Base-by-base conservation (phyloP, 2,797 vertebrate genomes). In the Chelonia mydas region DNA sequence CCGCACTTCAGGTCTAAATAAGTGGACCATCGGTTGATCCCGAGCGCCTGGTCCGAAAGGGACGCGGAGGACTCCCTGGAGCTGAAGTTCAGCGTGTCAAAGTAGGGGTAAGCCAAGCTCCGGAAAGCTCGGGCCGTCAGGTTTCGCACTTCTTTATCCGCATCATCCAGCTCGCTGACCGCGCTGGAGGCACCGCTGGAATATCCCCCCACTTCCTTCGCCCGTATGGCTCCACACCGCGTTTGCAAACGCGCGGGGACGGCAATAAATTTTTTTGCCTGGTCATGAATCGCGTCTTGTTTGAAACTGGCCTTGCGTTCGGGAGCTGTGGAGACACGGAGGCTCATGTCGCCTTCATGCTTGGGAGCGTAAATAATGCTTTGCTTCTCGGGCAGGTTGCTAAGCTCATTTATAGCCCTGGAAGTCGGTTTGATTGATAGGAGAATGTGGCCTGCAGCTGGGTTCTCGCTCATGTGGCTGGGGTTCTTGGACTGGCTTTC, bases 131-230 rank as follows among this genome's bases (percentile, higher is more conserved):
- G 98, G 82, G 99, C 98, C 10, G 99, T 99, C 96, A 99, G 98
- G 98, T 98, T 99, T 83, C 99, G 98, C 97, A 99, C 99, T 97
- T 99, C 99, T 91, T 99, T 99, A 98, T 99, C 99, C 0, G 99
- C 99, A 88, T 99, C 99, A 84, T 99, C 99, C 97, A 99, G 98
- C 94, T 99, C 99, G 57, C 99, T 99, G 84, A 99, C 98, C 11
- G 99, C 99, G 90, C 99, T 99, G 96, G 99, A 99, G 81, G 99
- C 99, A 4, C 99, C 99, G 45, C 99, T 99, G 89, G 99, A 99
- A 94, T 99, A 99, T 88, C 99, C 99, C n/a, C 98, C 99, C 23
- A 99, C 98, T 94, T 99, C 98, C 97, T 98, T 96, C 0, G 97
- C 97, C 85, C 96, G 88, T 68, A 97, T 77, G 77, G 97, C 97